Evolutionary conservation across 2,113 vertebrate genomes (phyloP).

Genomic region (Brachypodius melanocephalos): DNA sequence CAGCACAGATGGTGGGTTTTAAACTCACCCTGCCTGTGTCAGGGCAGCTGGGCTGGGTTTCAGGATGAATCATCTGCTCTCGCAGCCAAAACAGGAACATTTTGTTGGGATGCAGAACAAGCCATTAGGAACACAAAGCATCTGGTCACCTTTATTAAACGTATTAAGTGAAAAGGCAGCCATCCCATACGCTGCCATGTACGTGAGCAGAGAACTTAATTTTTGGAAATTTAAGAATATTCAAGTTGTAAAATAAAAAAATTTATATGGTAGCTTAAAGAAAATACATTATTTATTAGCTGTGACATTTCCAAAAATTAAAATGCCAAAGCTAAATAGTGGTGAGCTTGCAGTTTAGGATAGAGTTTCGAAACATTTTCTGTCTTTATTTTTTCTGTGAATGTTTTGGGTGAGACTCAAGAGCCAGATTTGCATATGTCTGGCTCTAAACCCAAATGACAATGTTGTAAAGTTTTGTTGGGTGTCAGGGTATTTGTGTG

Average conservation of each 20-base stretch:
- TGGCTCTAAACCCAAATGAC: background rate
- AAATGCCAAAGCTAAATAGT: conserved; percentile 13
- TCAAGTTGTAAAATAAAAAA: conserved; percentile 25
- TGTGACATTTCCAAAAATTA: conserved; percentile 31
- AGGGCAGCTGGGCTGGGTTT: conserved; percentile 58
- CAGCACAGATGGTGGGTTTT: conserved; percentile 51
- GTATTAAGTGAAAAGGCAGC: conserved; percentile 40
- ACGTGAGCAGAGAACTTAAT: background rate
- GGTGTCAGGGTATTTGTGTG: background rate
- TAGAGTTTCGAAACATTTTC: background rate
- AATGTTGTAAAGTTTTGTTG: background rate
- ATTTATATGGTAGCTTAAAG: background rate
- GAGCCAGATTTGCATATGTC: background rate
- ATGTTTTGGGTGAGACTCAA: background rate
- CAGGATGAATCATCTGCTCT: conserved; percentile 53
- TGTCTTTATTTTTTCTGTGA: background rate
- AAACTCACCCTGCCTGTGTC: conserved; percentile 34
- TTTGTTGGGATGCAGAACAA: conserved; percentile 61
- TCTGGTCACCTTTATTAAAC: conserved; percentile 66
- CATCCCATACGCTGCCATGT: background rate
- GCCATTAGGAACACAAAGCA: conserved; percentile 62
- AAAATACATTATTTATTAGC: conserved; percentile 40
- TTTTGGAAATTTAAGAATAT: background rate
- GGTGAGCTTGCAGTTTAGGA: conserved; percentile 36
- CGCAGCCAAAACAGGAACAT: conserved; percentile 54